These are phyloP conservation scores for Syngnathus typhle DNA, from an alignment of 2,113 vertebrate genomes.

Conservation along the genomic window DNA sequence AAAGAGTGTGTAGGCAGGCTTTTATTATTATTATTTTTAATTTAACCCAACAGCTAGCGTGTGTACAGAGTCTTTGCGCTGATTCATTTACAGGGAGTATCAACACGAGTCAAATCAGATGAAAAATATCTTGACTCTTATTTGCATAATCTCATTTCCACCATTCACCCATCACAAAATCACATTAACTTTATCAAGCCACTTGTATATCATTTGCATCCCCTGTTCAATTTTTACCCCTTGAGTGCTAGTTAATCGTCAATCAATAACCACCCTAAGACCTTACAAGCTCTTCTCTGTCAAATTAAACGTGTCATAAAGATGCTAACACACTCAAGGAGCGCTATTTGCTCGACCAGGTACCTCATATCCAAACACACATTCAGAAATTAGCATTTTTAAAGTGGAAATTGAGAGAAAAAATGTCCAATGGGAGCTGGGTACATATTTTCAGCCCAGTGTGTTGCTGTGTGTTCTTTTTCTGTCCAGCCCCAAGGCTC, in stretches of 20 bases:
- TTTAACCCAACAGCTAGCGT: too few relatives aligned
- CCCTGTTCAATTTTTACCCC: slow-evolving; percentile 19
- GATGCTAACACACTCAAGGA: slow-evolving; percentile 51
- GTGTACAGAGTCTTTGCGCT: too few relatives aligned
- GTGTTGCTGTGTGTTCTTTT: slow-evolving; percentile 11
- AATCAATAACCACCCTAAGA: slow-evolving; percentile 41
- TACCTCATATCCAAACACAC: neutral
- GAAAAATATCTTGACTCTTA: neutral
- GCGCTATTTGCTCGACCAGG: slow-evolving; percentile 15
- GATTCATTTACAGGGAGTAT: too few relatives aligned
- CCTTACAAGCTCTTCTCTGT: slow-evolving; percentile 17
- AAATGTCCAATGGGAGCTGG: slow-evolving; percentile 31
- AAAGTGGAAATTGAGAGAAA: slow-evolving; percentile 45
- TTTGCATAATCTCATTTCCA: slow-evolving; percentile 26
- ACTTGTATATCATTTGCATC: slow-evolving; percentile 13
- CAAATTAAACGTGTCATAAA: slow-evolving; percentile 60
- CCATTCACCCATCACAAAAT: neutral
- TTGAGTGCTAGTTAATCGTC: slow-evolving; percentile 36
- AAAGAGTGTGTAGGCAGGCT: too few relatives aligned
- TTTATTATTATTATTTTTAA: too few relatives aligned
- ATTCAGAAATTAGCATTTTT: slow-evolving; percentile 19
- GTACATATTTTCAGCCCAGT: slow-evolving; percentile 14
- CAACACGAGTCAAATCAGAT: neutral
- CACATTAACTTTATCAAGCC: slow-evolving; percentile 1
- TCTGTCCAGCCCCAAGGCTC: slow-evolving; percentile 11